Conservation (phyloP, 2,888 invertebrate genomes). For the Pimpla rufipes region DNA sequence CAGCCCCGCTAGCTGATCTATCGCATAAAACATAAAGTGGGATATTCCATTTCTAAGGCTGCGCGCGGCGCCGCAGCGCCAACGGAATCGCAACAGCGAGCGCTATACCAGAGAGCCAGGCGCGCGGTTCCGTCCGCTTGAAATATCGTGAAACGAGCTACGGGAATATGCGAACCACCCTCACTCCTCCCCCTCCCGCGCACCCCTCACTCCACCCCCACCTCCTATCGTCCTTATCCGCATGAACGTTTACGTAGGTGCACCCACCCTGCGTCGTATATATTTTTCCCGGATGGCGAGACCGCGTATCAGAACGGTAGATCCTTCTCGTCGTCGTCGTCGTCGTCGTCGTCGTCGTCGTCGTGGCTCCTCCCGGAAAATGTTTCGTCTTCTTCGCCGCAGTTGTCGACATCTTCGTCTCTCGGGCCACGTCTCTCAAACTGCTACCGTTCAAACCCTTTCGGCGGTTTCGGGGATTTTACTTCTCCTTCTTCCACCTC, state of each 20-base stretch:
- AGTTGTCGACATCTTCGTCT: constrained; percentile 36
- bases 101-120: not conserved
- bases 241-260: constrained; percentile 33
- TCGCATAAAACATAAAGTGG: constrained; percentile 85
- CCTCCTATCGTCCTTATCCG: constrained; percentile 45
- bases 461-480: constrained; percentile 51
- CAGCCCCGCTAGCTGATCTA: constrained; percentile 84
- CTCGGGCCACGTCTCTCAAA: constrained; percentile 18
- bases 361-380: constrained; percentile 41
- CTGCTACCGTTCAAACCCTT: constrained; percentile 42
- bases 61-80: constrained; percentile 68
- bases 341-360: constrained; percentile 38
- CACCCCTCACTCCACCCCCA: not conserved
- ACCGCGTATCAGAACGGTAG: constrained; percentile 57
- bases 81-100: constrained; percentile 49
- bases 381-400: constrained; percentile 21
- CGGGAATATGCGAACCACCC: constrained; percentile 68
- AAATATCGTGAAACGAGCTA: constrained; percentile 81
- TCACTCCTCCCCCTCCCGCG: no score
- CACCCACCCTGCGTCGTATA: constrained; percentile 36
- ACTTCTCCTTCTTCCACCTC: not conserved
- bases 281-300: constrained; percentile 59
- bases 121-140: constrained; percentile 72
- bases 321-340: constrained; percentile 42
- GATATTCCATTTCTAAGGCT: constrained; percentile 84